Conservation (phyloP, 2,888 invertebrate species). For the Agriopis marginaria region DNA sequence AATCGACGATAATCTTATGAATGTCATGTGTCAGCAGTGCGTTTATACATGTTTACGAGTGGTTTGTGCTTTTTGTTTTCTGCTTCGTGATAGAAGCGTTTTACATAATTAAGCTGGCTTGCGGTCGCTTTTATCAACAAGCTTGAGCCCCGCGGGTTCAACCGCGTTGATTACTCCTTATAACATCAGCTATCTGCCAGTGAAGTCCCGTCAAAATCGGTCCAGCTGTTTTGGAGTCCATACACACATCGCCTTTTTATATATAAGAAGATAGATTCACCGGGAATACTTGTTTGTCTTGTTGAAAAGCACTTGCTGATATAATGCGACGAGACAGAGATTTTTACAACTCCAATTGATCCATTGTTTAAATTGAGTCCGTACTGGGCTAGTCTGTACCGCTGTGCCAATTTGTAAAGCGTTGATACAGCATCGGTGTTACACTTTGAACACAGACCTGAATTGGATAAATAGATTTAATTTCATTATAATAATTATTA, state of each 20-base stretch:
- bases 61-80: constrained; percentile 11
- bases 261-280: no score
- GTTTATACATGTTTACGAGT: constrained; percentile 32
- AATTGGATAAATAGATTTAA: constrained; percentile 45
- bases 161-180: no score
- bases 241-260: no score
- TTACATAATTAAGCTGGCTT: not conserved
- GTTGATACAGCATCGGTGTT: constrained; percentile 5
- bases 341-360: not conserved
- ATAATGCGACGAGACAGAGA: no score
- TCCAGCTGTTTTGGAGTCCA: no score
- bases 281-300: no score
- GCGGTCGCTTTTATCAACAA: not conserved
- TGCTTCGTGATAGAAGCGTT: not conserved
- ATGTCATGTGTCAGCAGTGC: constrained; percentile 41
- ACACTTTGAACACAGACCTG: constrained; percentile 73
- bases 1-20: constrained; percentile 58
- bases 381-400: no score
- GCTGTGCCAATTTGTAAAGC: not conserved
- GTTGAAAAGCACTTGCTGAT: no score
- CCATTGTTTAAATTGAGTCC: not conserved
- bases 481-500: constrained; percentile 39
- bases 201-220: no score
- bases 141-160: no score
- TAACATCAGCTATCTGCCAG: no score